Base-by-base conservation (phyloP, 2,888 invertebrate genomes). In the Asteroscopus sphinx region DNA sequence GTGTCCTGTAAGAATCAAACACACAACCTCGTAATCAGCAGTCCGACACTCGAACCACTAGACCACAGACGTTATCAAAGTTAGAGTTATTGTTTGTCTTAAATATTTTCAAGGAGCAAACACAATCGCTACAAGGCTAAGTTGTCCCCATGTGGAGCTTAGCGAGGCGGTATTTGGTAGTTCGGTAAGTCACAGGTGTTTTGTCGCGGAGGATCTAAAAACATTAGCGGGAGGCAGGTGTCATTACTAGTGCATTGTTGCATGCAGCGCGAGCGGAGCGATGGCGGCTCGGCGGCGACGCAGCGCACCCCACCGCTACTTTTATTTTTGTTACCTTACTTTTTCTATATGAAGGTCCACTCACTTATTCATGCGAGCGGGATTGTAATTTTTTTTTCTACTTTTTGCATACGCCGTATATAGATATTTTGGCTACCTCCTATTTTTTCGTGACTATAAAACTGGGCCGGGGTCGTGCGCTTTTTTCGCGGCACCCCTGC, bases 381-480 rank as follows among this genome's bases (percentile, higher is more conserved):
- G 87, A 92, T 91, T 91, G 88, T 92, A 89, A 87, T 89, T 91
- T 91, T 90, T n/a, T 21, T 90, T 90, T 89, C 86, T 82, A 82
- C 86, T 86, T 88, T 92, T 92, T 89, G 86, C 87, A 88, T 89
- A 82, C 86, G 81, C 88, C 87, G 87, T 90, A 88, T 91, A 92
- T 93, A 93, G 91, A 93, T 93, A 93, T 93, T 93, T 93, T 91
- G 91, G 91, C 88, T 86, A 87, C 88, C 91, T 90, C 88, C 91
- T 92, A 91, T 92, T 91, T 93, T 91, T 92, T 87, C 88, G 87
- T 88, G 92, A 89, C 93, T 93, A 93, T 92, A 92, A 93, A 92
- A 92, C 92, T 92, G 89, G 84, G 83, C 82, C 85, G 73, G 88
- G 85, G 88, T 90, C 88, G 92, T 91, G 90, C 87, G 89, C 90